Base-by-base conservation (phyloP, 2,113 vertebrate species). In the Ctenomys sociabilis region DNA sequence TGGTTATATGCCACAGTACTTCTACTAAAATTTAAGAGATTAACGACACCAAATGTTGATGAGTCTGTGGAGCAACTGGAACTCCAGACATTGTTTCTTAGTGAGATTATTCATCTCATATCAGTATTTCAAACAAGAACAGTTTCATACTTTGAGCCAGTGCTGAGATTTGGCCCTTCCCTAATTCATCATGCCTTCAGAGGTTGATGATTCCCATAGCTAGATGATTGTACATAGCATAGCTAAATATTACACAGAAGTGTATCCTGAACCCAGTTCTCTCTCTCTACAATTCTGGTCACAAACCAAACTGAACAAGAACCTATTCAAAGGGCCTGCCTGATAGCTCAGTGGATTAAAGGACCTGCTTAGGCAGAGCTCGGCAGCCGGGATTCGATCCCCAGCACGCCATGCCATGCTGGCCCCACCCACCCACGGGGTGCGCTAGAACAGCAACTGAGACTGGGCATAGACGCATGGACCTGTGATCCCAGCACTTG, bases 11-110 rank as follows among this genome's bases (percentile, higher is more conserved):
- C 54, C 75, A 81, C 61, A 32, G 78, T 28, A 78, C 45, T 82
- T 96, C 43, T 78, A 89, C 75, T 77, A 63, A 49, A 85, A 45
- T 94, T 81, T 72, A 8, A 45, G 87, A 82, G 85, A 95, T 37
- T 68, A 95, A 92, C 73, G 96, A 85, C 85, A 77, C 63, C 93
- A 82, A 91, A 93, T 64, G 95, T 63, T 92, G 70, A 82, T 81
- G 19, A 92, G 40, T 40, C 35, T 77, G 26, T 93, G 45, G 90
- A 98, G 92, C 90, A 88, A 90, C 82, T 77, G 61, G 95, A 97
- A 95, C 70, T 80, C 95, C 59, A 85, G 43, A 87, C 22, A 43
- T 2, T 52, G 68, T 12, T 88, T 90, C 66, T 57, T 43, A 40
- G 24, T 75, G 16, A 16, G 35, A 45, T 85, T 12, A 68, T 59